phyloP scores from a whole-genome alignment of 2,888 invertebrate genomes.

The Nemotelus pantherinus region DNA sequence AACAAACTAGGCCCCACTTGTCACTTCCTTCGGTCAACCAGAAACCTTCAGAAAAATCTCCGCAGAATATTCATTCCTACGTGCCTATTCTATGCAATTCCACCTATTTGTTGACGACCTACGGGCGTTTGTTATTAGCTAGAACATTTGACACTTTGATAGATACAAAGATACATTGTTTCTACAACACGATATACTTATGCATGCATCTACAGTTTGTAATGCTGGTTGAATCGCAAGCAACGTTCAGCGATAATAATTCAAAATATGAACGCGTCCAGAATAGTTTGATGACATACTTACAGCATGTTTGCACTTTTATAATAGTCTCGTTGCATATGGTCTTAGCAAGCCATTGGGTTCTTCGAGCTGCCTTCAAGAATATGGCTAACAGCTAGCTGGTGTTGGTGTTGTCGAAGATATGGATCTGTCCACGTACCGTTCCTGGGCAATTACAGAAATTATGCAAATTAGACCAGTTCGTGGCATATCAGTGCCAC shows the following conservation, averaged over 20 bases:
- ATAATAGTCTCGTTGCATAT: background rate
- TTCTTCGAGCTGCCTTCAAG: no score
- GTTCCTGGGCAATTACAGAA: slow-evolving; percentile 42
- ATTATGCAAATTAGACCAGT: slow-evolving; percentile 44
- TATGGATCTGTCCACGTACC: slow-evolving; percentile 39
- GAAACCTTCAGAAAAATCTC: slow-evolving; percentile 16
- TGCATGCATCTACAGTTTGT: no score
- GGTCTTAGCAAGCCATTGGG: no score
- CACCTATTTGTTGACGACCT: background rate
- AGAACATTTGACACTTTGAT: no score
- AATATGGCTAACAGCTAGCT: no score
- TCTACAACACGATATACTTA: no score
- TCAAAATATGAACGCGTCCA: slow-evolving; percentile 35
- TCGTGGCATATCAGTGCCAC: slow-evolving; percentile 45
- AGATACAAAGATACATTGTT: no score
- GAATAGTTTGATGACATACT: slow-evolving; percentile 20
- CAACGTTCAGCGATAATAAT: slow-evolving; percentile 6
- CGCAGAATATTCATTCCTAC: background rate
- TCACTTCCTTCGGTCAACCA: slow-evolving; percentile 3
- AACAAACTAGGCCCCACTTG: background rate
- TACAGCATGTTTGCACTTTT: background rate
- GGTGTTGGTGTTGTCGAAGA: slow-evolving; percentile 6
- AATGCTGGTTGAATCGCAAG: no score
- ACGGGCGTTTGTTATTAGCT: no score
- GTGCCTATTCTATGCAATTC: background rate